phyloP scores from a whole-genome alignment of 2,113 vertebrate species.

The Austrofundulus limnaeus region DNA sequence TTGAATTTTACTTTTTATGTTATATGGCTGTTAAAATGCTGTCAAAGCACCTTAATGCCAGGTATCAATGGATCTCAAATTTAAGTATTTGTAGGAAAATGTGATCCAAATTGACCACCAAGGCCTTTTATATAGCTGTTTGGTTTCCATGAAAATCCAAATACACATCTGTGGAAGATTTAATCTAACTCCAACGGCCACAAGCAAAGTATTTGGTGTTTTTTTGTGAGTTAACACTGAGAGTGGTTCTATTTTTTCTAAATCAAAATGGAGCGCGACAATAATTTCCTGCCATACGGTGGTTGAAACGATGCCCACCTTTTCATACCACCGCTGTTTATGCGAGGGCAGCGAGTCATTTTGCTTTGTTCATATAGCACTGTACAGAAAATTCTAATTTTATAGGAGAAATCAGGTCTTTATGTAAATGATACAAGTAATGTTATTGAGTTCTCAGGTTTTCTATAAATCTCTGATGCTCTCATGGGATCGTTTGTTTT shows the following conservation, averaged over 20 bases:
- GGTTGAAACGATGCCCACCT: constrained; percentile 78
- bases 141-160: constrained; percentile 56
- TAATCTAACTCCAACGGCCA: constrained; percentile 66
- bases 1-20: constrained; percentile 63
- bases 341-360: constrained; percentile 78
- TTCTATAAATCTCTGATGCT: constrained; percentile 81
- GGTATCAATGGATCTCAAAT: constrained; percentile 60
- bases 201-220: constrained; percentile 73
- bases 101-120: constrained; percentile 68
- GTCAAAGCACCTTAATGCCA: constrained; percentile 49
- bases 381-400: constrained; percentile 86
- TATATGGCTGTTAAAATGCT: constrained; percentile 50
- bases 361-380: constrained; percentile 82
- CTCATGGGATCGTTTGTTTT: constrained; percentile 70
- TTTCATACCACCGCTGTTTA: constrained; percentile 77
- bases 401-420: constrained; percentile 86
- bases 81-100: constrained; percentile 55
- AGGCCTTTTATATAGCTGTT: constrained; percentile 74
- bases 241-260: constrained; percentile 83
- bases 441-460: constrained; percentile 85
- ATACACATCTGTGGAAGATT: constrained; percentile 51
- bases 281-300: constrained; percentile 79
- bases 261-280: constrained; percentile 79
- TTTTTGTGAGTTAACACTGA: constrained; percentile 77
- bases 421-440: constrained; percentile 82